These are phyloP conservation scores for Samia ricini DNA, from an alignment of 1,140 invertebrate genomes.

Conservation along the genomic window DNA sequence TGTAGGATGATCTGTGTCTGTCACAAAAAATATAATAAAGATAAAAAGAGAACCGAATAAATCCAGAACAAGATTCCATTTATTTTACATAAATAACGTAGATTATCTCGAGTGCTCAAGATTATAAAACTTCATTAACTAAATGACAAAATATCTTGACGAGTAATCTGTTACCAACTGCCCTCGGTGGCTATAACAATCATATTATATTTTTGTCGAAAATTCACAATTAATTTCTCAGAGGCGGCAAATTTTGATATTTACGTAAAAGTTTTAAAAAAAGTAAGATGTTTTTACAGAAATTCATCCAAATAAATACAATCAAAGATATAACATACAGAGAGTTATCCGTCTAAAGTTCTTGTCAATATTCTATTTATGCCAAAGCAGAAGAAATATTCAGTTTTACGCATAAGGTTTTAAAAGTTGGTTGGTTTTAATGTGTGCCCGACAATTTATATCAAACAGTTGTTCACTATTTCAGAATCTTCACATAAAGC, in stretches of 20 bases:
- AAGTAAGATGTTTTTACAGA: too few relatives aligned
- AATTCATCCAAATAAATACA: too few relatives aligned
- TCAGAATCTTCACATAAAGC: too few relatives aligned
- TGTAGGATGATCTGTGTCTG: background rate
- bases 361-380: too few relatives aligned
- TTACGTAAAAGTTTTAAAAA: too few relatives aligned
- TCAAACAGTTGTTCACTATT: too few relatives aligned
- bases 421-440: too few relatives aligned
- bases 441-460: too few relatives aligned
- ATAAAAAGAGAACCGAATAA: background rate
- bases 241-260: background rate
- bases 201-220: background rate
- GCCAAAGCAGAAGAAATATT: too few relatives aligned
- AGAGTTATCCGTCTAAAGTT: too few relatives aligned
- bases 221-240: background rate
- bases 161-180: background rate
- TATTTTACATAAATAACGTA: background rate
- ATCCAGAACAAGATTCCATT: background rate
- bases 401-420: too few relatives aligned
- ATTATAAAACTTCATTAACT: conserved; percentile 1
- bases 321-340: too few relatives aligned
- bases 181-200: background rate
- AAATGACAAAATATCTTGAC: background rate
- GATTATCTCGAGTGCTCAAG: background rate
- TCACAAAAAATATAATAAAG: background rate